A percentile compares a stretch with the other conserved stretches of the same genome.
These are phyloP conservation scores for Phyllotreta cruciferae DNA, from an alignment of 2,888 invertebrate species.

Conservation along the genomic window DNA sequence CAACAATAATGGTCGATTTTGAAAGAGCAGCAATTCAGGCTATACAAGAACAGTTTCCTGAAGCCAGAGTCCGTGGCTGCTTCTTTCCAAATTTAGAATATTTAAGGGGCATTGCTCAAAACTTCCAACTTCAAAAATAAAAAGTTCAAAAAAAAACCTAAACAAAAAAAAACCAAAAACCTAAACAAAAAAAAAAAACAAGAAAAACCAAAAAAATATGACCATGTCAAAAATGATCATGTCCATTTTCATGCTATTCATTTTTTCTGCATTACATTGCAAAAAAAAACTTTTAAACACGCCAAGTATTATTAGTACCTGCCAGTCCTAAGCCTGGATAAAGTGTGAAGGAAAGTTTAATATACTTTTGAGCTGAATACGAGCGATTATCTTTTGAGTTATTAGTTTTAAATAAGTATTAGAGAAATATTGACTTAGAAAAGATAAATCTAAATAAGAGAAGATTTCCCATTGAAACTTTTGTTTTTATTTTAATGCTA, in stretches of 20 bases:
- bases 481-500: too few relatives aligned
- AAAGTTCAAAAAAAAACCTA: neutral
- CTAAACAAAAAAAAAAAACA: neutral
- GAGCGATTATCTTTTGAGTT: neutral
- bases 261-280: too few relatives aligned
- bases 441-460: too few relatives aligned
- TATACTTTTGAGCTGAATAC: too few relatives aligned
- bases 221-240: too few relatives aligned
- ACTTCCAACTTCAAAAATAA: slow-evolving; percentile 10
- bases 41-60: too few relatives aligned
- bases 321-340: slow-evolving; percentile 9
- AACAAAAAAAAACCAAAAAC: neutral
- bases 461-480: too few relatives aligned
- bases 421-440: too few relatives aligned
- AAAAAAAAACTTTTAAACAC: too few relatives aligned
- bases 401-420: neutral
- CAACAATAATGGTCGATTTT: too few relatives aligned
- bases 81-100: slow-evolving; percentile 16
- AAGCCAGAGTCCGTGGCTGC: slow-evolving; percentile 2
- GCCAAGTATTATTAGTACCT: neutral
- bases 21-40: too few relatives aligned
- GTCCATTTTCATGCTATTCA: too few relatives aligned
- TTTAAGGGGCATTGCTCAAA: slow-evolving; percentile 6
- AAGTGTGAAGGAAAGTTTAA: slow-evolving; percentile 1
- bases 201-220: slow-evolving; percentile 6